phyloP scores from a whole-genome alignment of 2,113 vertebrate genomes.

The Sterna hirundo region DNA sequence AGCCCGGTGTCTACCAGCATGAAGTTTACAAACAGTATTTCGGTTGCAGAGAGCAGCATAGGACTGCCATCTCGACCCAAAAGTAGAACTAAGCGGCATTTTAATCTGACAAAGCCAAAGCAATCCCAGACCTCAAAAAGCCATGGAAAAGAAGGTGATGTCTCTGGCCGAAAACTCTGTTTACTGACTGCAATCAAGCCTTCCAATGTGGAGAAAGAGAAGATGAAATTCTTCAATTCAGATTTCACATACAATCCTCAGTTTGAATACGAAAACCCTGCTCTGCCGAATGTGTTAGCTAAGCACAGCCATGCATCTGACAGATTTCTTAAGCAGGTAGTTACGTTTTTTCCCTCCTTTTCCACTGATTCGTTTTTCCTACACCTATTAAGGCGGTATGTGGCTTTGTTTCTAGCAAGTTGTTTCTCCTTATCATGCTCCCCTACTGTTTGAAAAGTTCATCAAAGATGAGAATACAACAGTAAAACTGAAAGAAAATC shows the following conservation, averaged over 20 bases:
- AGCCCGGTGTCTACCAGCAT: conserved; percentile 21
- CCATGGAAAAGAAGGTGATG: conserved; percentile 68
- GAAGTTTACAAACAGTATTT: conserved; percentile 62
- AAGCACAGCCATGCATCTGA: conserved; percentile 85
- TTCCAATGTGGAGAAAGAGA: conserved; percentile 89
- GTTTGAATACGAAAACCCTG: conserved; percentile 88
- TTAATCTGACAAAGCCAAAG: conserved; percentile 61
- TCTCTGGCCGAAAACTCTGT: conserved; percentile 79
- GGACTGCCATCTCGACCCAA: conserved; percentile 58
- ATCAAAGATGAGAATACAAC: background rate
- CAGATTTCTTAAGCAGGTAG: conserved; percentile 86
- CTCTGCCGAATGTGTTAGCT: conserved; percentile 77
- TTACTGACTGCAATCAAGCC: conserved; percentile 92
- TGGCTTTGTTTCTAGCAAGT: background rate
- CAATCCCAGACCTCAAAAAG: conserved; percentile 66
- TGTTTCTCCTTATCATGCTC: background rate
- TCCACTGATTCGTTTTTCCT: background rate
- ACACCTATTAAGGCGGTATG: background rate
- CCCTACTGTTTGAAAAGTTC: background rate
- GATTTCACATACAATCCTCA: conserved; percentile 90
- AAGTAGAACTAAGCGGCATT: conserved; percentile 46
- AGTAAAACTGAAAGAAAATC: background rate
- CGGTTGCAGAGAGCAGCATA: conserved; percentile 68
- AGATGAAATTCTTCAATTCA: conserved; percentile 85
- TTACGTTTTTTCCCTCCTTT: background rate